Evolutionary conservation across 2,797 vertebrate genomes (phyloP).

Genomic region (Emydoidea blandingii): DNA sequence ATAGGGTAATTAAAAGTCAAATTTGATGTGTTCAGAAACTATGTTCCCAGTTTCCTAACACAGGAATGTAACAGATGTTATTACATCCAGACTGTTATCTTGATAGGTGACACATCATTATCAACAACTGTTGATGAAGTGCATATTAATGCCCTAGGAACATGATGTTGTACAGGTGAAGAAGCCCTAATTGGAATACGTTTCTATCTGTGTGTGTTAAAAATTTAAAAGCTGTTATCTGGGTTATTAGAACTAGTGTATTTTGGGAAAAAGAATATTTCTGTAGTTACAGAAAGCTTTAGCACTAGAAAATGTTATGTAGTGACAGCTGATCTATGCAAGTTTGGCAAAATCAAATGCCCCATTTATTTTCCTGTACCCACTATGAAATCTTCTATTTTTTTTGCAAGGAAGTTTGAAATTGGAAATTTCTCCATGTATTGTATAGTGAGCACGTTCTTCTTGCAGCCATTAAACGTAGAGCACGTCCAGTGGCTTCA

Average conservation of each 20-base stretch:
- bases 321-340: slow-evolving; percentile 29
- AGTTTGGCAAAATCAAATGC: slow-evolving; percentile 13
- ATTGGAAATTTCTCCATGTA: slow-evolving; percentile 36
- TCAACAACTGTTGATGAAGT: slow-evolving; percentile 66
- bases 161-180: slow-evolving; percentile 11
- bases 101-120: slow-evolving; percentile 67
- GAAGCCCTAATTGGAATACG: slow-evolving; percentile 43
- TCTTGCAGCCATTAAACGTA: not conserved
- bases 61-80: slow-evolving; percentile 66
- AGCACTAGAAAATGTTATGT: slow-evolving; percentile 27
- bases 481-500: not conserved
- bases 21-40: slow-evolving; percentile 49
- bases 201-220: slow-evolving; percentile 28
- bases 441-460: not conserved
- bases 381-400: not conserved
- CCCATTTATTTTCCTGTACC: not conserved
- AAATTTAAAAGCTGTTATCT: slow-evolving; percentile 43
- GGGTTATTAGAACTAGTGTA: not conserved
- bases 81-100: slow-evolving; percentile 62
- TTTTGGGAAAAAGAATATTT: not conserved
- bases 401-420: slow-evolving; percentile 9
- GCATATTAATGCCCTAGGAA: slow-evolving; percentile 42
- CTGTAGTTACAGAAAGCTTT: not conserved
- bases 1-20: slow-evolving; percentile 67
- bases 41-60: slow-evolving; percentile 52